These are phyloP conservation scores for Sula dactylatra DNA, from an alignment of 2,113 vertebrate genomes.

Conservation along the genomic window DNA sequence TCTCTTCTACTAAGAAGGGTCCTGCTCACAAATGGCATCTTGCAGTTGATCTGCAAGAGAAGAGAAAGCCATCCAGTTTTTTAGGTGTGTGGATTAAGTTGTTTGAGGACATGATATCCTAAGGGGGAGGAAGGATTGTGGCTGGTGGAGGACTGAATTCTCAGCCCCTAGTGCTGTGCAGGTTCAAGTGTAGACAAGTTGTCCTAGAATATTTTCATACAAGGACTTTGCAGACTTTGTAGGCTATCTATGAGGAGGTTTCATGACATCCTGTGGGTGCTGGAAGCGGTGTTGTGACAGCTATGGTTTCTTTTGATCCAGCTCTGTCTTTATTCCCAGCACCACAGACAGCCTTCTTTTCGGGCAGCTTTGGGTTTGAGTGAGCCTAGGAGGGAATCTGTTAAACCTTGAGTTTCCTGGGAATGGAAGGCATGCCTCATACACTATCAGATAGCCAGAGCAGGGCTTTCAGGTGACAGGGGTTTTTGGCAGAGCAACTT, in stretches of 20 bases:
- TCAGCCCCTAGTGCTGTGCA: not conserved
- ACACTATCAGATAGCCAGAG: not conserved
- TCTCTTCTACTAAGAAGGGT: not conserved
- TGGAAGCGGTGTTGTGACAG: not conserved
- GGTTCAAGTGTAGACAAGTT: not conserved
- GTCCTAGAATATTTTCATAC: not conserved
- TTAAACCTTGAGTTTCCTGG: not conserved
- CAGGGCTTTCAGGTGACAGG: not conserved
- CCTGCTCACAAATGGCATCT: not conserved
- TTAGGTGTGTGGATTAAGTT: not conserved
- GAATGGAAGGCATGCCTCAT: not conserved
- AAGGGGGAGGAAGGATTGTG: not conserved
- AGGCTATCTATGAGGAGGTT: not conserved
- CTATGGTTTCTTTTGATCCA: not conserved
- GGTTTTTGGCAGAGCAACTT: not conserved
- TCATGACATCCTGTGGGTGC: not conserved
- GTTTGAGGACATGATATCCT: not conserved
- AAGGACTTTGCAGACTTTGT: not conserved
- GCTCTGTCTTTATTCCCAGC: not conserved
- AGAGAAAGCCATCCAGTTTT: not conserved
- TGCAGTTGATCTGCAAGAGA: not conserved
- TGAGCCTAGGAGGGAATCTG: not conserved
- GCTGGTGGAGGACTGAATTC: not conserved
- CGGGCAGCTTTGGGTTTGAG: not conserved
- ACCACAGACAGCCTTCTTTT: not conserved